Base-by-base conservation (phyloP, 2,888 invertebrate genomes). In the Choristoneura rosaceana region DNA sequence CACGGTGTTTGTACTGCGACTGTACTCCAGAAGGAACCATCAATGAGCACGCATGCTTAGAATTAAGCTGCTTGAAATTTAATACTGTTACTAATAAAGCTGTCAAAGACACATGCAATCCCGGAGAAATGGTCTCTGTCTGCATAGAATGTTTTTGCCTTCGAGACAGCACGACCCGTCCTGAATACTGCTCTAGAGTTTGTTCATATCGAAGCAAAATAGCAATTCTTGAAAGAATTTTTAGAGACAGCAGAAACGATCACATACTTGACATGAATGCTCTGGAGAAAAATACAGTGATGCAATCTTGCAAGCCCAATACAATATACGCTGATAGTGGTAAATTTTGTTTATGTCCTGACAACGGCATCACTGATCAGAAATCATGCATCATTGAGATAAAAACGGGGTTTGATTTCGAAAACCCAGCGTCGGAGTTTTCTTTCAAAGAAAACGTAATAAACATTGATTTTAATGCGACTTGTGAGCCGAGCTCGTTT, bases 61-160 rank as follows among this genome's bases (percentile, higher is more conserved):
- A 90, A 79, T 77, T 87, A 33, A 85, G 87, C 66, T 93, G 93
- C 74, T 77, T 87, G 3, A 85, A 84, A 71, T 77, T 77, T 5
- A 71, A 77, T 4, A 78, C 84, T 66, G 75, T 80, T 10, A 81
- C 81, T 52, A 82, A 85, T 69, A 80, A 83, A 33, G 74, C 76
- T 17, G 75, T 76, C 4, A 86, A 80, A 71, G 75, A 77, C 3
- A 77, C 75, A 0, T 93, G 93, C 69, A 86, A 75, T 73, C 80
- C 87, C 0, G 91, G 89, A 9, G 91, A 92, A 81, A 80, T 90
- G 76, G 84, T 91, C 0, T 86, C 91, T 3, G 78, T 84, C 38
- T 93, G 93, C 66, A 81, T 82, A 10, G 89, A 93, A 79, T 93
- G 93, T 73, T 89, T 92, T 69, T 93, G 93, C 75, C 79, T 86